Evolutionary conservation across 92 coral and sea anemone genomes (phyloP), one percentile per base, ranked within the genome.

Genomic region (Phenganax subtilis): DNA sequence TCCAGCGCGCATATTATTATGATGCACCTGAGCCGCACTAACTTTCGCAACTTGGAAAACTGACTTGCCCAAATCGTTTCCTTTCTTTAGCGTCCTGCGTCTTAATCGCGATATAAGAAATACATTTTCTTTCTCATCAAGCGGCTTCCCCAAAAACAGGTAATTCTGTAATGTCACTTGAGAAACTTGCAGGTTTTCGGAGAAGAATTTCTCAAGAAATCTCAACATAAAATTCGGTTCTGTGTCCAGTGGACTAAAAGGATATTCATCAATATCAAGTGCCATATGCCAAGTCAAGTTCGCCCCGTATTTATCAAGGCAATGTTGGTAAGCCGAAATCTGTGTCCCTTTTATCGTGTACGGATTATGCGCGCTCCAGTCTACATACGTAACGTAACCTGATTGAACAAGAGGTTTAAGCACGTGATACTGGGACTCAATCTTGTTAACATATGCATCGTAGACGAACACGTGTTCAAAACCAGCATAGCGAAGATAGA

Each of bases 241-340:
- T 8, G 56, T 57, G 64, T 89, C 91, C 11, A 47, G 28, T 17
- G 88, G 89, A 57, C 87, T 81, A 59, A 83, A 86, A 8, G 89
- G 89, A 55, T 89, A 89, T 75, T 89, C 89, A 72, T 88, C 92
- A 47, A 89, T 89, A 81, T 89, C 91, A 25, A 86, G 74, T 10
- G 87, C 83, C 29, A 79, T 86, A 17, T 72, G 69, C 90, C 90
- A 88, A 14, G 71, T 31, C 0, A 87, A 72, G 16, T 56, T n/a
- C 10, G 80, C 59, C 29, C 88, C 86, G 82, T 81, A 81, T 11
- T 63, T 73, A 51, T 64, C 62, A 15, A 71, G 59, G 28, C 88
- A 85, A 14, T 80, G 75, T 30, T 44, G 88, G 65, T 89, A 89
- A 12, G 92, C 89, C 47, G 84, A 78, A 28, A 85, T 82, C 76